Evolutionary conservation across 2,888 invertebrate genomes (phyloP).

Genomic region (Tipula vernalis): DNA sequence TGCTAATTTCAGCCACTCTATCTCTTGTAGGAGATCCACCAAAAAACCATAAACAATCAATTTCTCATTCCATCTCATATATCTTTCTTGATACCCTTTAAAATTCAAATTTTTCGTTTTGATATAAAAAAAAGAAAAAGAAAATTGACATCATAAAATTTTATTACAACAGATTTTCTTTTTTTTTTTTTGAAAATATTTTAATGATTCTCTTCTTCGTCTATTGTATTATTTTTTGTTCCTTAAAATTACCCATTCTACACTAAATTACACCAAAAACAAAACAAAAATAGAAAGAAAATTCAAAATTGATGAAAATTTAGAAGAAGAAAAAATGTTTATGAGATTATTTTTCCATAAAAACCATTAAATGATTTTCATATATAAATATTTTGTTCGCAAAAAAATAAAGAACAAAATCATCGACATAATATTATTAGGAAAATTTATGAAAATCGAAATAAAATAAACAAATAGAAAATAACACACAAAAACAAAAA

Average conservation of each 20-base stretch:
- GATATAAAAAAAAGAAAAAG: not conserved
- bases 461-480: not conserved
- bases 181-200: not conserved
- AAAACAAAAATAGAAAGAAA: not conserved
- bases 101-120: slow-evolving; percentile 1
- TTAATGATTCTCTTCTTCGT: slow-evolving; percentile 4
- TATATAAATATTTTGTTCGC: not conserved
- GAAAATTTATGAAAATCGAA: slow-evolving; percentile 4
- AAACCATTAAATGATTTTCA: not conserved
- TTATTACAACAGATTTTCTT: slow-evolving; percentile 4
- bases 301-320: not conserved
- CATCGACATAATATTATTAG: not conserved
- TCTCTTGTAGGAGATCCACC: not conserved
- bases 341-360: slow-evolving; percentile 4
- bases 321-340: not conserved
- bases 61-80: slow-evolving; percentile 7
- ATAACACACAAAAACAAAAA: too few relatives aligned
- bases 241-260: not conserved
- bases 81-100: not conserved
- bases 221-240: not conserved
- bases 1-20: slow-evolving; percentile 4
- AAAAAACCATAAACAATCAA: slow-evolving; percentile 7
- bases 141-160: slow-evolving; percentile 4
- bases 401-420: not conserved
- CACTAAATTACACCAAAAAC: not conserved